Base-by-base conservation (phyloP, 2,113 vertebrate species). In the Aptenodytes forsteri region DNA sequence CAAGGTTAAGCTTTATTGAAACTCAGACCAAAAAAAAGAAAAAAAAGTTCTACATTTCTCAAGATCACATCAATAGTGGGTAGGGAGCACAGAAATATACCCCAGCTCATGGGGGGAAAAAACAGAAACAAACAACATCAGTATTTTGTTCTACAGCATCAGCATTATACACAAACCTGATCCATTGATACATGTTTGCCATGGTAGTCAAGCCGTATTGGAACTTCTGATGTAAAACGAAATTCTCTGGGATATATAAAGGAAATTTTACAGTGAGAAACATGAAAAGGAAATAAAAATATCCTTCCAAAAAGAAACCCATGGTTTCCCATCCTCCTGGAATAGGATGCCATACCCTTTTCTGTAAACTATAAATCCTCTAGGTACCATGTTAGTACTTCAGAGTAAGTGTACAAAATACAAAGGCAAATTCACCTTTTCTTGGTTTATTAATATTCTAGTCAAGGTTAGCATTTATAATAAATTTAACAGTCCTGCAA, bases 181-280 rank as follows among this genome's bases (percentile, higher is more conserved):
- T 99, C 98, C 99, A 99, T 99, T 44, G 99, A 99, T 13, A 99
- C 98, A 3, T 99, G 99, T 93, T 99, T 99, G 65, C 99, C 99
- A 1, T 99, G 99, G 96, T 99, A 99, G 98, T 99, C 99, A 83
- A 99, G 98, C 6, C 99, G 99, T 95, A 99, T 99, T 3, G 99
- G 99, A 97, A 99, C 99, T 97, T 99, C 99, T 36, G 99, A 99
- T 2, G 99, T 99, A 96, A 99, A 99, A 30, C 99, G 98, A 97
- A 99, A 99, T 98, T 99, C 99, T 98, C 99, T 99, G 94, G 70
- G 47, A 95, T 25, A 67, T 20, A 84, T 2, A 94, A 79, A 89
- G 40, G 13, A 79, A 80, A 91, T 84, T 80, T 86, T 30, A 72
- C 3, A 59, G 26, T 95, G 38, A 97, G 67, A 75, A 80, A 61